Evolutionary conservation across 2,888 invertebrate genomes (phyloP), one percentile per base, ranked within the genome.

Genomic region (Perdita meconis): DNA sequence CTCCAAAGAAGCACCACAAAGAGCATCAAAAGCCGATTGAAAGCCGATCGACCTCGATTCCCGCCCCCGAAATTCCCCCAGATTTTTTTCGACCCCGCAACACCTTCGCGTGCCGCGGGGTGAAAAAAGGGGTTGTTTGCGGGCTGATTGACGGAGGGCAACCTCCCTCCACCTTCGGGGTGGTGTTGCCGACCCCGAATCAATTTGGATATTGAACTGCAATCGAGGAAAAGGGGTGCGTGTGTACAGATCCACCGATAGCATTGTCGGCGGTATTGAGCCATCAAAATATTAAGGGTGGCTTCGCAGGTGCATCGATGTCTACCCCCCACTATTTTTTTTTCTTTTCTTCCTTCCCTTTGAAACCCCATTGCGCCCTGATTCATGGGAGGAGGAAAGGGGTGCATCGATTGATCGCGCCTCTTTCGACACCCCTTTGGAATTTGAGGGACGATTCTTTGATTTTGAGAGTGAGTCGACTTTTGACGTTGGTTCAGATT

Each of bases 191-290:
- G n/a, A 85, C 85, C 30, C 84, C 87, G 90, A 86, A 88, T 89
- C 90, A 91, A 92, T 91, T 90, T 89, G 90, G 88, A 88, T 89
- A 92, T 91, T 90, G 91, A 92, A 89, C 91, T 86, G 86, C 90
- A 85, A 91, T 91, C 88, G 90, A 76, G 67, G 88, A 89, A 90
- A 89, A 73, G 56, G 51, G 90, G 88, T 79, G 53, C 67, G 64
- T 59, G 77, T 60, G 68, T 57, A 77, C 65, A 76, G 81, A 81
- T 79, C 67, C 64, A 70, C 80, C 88, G 89, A 90, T 91, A 89
- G 86, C 86, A 88, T 91, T 91, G 91, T 90, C 82, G 86, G 55
- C 70, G 79, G 87, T 84, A 92, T 92, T 91, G 90, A 92, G 91
- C 92, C 89, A 90, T 92, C 92, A 91, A 90, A 91, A 91, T 89